Base-by-base conservation (phyloP, 1,140 invertebrate genomes). In the Phymorhynchus buccinoides region DNA sequence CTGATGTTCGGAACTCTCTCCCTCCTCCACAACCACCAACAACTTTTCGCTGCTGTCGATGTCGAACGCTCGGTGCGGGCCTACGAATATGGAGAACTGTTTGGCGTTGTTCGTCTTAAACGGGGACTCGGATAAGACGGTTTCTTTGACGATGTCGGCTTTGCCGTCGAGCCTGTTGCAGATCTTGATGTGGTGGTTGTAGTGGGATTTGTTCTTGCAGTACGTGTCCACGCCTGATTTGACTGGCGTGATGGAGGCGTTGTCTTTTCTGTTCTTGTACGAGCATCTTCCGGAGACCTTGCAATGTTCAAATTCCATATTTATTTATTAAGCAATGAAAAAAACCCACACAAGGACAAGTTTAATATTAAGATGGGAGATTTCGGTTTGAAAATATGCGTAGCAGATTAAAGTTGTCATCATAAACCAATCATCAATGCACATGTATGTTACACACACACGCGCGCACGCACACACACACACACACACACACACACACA, bases 1-100 rank as follows among this genome's bases (percentile, higher is more conserved):
- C 62, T 66, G 62, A 12, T n/a, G 4, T 16, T 37, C 37, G 16
- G 73, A 37, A 3, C 37, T 2, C 18, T 41, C 14, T 6, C 37
- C 14, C 18, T 75, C 73, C 73, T 75, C 73, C 73, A 75, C 9
- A 9, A 75, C 73, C 14, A 75, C 37, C 18, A 75, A 75, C 73
- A 41, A 14, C 37, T 75, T 14, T 39, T 75, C 73, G 37, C 37
- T 30, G 73, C 7, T 22, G 73, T 75, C 73, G 37, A 75, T 39
- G 73, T 75, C 73, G 37, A 75, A 75, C 1, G 37, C 73, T 16
- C 73, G 73, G 18, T 41, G 37, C 6, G 73, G 3, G 14, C 73
- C 73, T 2, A 75, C 73, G 32, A 41, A 41, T 12, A 75, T 75
- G 35, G 32, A 16, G 73, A 75, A 75, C 14, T 18, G 7, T 27